phyloP scores from a whole-genome alignment of 2,888 invertebrate species.

The Mythimna lalbum region DNA sequence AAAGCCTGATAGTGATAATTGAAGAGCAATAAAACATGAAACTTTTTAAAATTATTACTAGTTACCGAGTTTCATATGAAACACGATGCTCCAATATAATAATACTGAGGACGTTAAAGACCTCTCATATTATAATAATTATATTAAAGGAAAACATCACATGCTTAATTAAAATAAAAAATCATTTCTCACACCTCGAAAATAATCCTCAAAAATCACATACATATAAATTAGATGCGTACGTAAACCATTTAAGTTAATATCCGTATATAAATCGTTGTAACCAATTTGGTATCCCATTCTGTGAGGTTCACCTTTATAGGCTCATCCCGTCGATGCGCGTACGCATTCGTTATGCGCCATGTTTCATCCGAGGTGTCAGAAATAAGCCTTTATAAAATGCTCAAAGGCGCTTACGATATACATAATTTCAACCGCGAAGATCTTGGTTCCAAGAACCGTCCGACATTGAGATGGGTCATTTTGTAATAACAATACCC shows the following conservation, averaged over 20 bases:
- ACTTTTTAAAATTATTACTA: neutral
- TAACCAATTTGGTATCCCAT: slow-evolving; percentile 78
- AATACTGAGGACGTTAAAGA: neutral
- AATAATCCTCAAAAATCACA: slow-evolving; percentile 29
- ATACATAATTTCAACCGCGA: slow-evolving; percentile 71
- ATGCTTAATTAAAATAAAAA: slow-evolving; percentile 26
- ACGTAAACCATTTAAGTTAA: slow-evolving; percentile 66
- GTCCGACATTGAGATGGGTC: slow-evolving; percentile 90
- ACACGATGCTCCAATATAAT: neutral
- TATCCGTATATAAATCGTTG: slow-evolving; percentile 71
- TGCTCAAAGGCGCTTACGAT: slow-evolving; percentile 81
- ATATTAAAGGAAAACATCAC: neutral
- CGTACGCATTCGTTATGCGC: slow-evolving; percentile 81
- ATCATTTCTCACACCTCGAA: slow-evolving; percentile 43
- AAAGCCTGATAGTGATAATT: neutral
- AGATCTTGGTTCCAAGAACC: slow-evolving; percentile 80
- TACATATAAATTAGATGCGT: slow-evolving; percentile 50
- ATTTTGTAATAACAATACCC: slow-evolving; percentile 87
- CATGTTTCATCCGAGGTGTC: slow-evolving; percentile 88
- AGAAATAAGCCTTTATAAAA: slow-evolving; percentile 87
- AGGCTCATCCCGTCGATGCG: slow-evolving; percentile 69
- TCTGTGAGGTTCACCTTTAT: slow-evolving; percentile 74
- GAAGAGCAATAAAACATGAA: neutral
- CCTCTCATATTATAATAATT: neutral
- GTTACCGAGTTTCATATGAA: neutral